A percentile compares a stretch with the other conserved stretches of the same genome.
Conservation (phyloP, 2,888 invertebrate species). For the Patella pellucida region DNA sequence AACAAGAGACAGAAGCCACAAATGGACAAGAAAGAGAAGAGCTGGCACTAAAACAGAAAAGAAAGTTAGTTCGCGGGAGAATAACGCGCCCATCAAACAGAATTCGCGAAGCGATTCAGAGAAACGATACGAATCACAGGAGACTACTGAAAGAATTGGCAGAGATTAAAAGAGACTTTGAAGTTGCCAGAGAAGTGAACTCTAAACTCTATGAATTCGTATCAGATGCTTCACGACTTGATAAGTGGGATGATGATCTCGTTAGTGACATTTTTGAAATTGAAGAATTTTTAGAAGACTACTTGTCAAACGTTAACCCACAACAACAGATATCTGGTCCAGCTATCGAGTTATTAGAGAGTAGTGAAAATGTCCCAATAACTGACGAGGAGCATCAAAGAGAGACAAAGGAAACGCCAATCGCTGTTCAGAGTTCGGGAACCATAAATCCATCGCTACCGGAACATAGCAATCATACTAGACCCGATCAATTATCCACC, state of each 20-base stretch:
- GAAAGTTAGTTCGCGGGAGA: not conserved
- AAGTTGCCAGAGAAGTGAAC: not conserved
- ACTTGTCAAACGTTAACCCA: no score
- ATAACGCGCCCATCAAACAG: not conserved
- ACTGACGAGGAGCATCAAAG: no score
- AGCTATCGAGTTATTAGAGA: no score
- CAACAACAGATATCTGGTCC: no score
- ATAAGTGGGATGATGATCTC: not conserved
- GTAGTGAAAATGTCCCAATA: no score
- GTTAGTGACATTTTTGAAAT: not conserved
- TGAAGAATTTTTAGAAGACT: no score
- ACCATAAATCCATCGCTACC: no score
- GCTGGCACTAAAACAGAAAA: not conserved
- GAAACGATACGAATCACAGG: not conserved
- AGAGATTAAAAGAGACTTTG: not conserved
- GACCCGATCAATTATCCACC: no score
- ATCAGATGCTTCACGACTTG: not conserved
- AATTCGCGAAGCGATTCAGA: not conserved
- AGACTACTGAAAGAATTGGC: not conserved
- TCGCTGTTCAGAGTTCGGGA: no score
- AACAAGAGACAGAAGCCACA: slow-evolving; percentile 1
- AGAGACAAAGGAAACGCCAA: no score
- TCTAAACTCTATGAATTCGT: not conserved
- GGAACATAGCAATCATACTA: no score
- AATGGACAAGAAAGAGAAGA: not conserved